Base-by-base conservation (phyloP, 2,797 vertebrate species). In the Australoheros facetus region DNA sequence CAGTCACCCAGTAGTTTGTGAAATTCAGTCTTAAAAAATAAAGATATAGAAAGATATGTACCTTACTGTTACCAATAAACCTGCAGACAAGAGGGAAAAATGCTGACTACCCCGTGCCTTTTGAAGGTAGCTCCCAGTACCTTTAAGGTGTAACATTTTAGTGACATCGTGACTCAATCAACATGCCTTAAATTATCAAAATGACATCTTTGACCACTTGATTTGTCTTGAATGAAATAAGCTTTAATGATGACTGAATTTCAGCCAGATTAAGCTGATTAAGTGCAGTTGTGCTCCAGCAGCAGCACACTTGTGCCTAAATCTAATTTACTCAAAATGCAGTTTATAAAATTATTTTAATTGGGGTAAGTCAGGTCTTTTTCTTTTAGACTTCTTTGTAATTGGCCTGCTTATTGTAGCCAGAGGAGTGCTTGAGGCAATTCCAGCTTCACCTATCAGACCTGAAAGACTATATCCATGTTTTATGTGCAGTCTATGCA, bases 191-290 rank as follows among this genome's bases (percentile, higher is more conserved):
- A 51, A 45, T 7, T 7, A 19, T 51, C 16, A 51, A 3, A 3
- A 51, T 7, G 48, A 51, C 48, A 51, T 51, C 16, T 51, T n/a
- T 51, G 16, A 69, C 23, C 26, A 23, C 11, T 5, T 5, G 0
- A 66, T 69, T 64, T 69, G 0, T 30, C 42, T 51, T 69, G 28
- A 69, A 26, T 62, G n/a, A 62, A 62, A 62, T 42, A 42, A 62
- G 10, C 30, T 59, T 59, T 11, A n/a, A 17, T 6, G 5, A 48
- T 28, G 62, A 48, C 16, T 48, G 45, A 48, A 48, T 48, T 48
- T 48, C 45, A 51, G 4, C 16, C 48, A 8, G 16, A 51, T 51
- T 51, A 17, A 19, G 48, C 51, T 53, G 19, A 53, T n/a, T 9
- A 3, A 2, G 21, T 4, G 23, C 12, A 48, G 23, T 13, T 48